phyloP scores from a whole-genome alignment of 2,113 vertebrate species.

The Prietella phreatophila region DNA sequence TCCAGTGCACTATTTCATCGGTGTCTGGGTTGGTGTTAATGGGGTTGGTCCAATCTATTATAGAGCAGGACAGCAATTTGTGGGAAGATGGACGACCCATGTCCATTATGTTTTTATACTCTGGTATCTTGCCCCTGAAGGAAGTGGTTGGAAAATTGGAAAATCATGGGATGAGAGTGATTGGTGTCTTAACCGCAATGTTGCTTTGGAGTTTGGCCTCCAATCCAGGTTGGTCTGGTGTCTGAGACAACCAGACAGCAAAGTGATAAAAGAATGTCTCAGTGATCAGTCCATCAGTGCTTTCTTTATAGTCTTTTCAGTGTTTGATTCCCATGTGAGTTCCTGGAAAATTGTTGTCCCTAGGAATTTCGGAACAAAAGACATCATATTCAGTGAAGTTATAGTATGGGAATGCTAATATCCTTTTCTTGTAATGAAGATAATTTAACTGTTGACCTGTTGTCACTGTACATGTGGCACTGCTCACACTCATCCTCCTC shows the following conservation, averaged over 20 bases:
- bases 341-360: background rate
- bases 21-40: background rate
- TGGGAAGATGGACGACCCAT: background rate
- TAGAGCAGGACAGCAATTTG: background rate
- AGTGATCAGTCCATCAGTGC: background rate
- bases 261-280: background rate
- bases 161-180: background rate
- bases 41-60: background rate
- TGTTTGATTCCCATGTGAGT: background rate
- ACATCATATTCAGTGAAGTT: background rate
- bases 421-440: background rate
- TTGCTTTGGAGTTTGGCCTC: background rate
- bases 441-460: background rate
- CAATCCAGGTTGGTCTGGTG: too few relatives aligned
- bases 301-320: background rate
- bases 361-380: background rate
- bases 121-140: background rate
- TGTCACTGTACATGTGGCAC: background rate
- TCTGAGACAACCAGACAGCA: background rate
- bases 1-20: background rate
- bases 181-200: background rate
- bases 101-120: background rate
- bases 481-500: background rate
- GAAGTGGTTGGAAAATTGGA: background rate
- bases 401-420: background rate